Conservation (phyloP, 2,888 invertebrate species). For the Formica aserva region DNA sequence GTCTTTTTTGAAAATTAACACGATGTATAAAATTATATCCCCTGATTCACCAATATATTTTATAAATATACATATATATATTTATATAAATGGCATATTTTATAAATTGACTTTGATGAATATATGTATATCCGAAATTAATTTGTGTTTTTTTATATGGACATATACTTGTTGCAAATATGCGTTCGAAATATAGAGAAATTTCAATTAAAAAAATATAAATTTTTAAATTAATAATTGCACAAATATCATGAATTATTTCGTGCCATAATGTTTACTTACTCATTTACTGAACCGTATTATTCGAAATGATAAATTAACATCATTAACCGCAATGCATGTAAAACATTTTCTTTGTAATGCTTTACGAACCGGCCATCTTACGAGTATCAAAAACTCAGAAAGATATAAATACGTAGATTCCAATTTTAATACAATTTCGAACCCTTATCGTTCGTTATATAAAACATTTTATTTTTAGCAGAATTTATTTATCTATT, state of each 20-base stretch:
- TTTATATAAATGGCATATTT: neutral
- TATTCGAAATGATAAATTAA: conserved; percentile 15
- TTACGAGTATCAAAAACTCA: neutral
- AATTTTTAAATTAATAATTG: conserved; percentile 4
- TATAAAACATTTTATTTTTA: neutral
- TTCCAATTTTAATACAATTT: conserved; percentile 3
- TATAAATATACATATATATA: neutral
- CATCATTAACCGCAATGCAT: neutral
- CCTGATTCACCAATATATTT: neutral
- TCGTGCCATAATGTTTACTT: neutral
- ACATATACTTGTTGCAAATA: conserved; percentile 4
- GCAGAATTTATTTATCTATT: conserved; percentile 13
- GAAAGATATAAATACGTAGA: neutral
- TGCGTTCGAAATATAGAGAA: neutral
- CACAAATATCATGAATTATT: conserved; percentile 1
- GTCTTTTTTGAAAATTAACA: conserved; percentile 9
- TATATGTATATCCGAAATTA: neutral
- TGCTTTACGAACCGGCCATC: neutral
- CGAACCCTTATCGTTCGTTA: conserved; percentile 1
- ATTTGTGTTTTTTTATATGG: conserved; percentile 2
- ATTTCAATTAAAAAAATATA: conserved; percentile 17
- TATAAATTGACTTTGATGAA: neutral
- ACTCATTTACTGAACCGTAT: neutral
- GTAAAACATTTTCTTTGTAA: neutral
- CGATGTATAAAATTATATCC: neutral